Conservation (phyloP, 2,113 vertebrate genomes). For the Mandrillus leucophaeus region DNA sequence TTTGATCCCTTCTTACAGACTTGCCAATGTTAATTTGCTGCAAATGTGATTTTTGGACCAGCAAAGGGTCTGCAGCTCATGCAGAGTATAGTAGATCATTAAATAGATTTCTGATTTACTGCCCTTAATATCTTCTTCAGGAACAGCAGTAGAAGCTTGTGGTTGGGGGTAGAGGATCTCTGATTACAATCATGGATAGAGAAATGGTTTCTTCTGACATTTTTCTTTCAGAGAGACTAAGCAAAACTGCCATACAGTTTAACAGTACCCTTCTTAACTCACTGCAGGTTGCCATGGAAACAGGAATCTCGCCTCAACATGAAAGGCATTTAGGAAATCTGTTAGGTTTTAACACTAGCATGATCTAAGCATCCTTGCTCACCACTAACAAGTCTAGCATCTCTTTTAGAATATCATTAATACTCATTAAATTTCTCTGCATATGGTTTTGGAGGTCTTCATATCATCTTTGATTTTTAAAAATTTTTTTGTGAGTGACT, state of each 20-base stretch:
- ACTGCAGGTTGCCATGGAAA: slow-evolving; percentile 80
- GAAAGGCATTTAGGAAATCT: slow-evolving; percentile 79
- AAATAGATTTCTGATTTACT: slow-evolving; percentile 29
- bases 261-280: slow-evolving; percentile 80
- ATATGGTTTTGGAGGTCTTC: slow-evolving; percentile 42
- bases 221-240: slow-evolving; percentile 78
- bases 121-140: slow-evolving; percentile 47
- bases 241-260: slow-evolving; percentile 81
- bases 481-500: neutral
- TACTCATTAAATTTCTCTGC: slow-evolving; percentile 63
- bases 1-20: slow-evolving; percentile 52
- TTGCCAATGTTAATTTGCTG: neutral
- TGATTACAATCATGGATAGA: slow-evolving; percentile 66
- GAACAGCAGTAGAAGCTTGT: slow-evolving; percentile 55
- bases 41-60: neutral
- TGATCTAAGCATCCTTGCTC: slow-evolving; percentile 73
- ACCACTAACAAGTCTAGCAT: slow-evolving; percentile 47
- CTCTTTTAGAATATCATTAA: slow-evolving; percentile 72
- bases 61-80: neutral
- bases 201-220: slow-evolving; percentile 71
- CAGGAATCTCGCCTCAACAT: slow-evolving; percentile 79
- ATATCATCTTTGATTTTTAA: neutral
- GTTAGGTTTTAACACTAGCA: slow-evolving; percentile 70
- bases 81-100: neutral
- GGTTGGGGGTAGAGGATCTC: slow-evolving; percentile 45